Base-by-base conservation (phyloP, 2,113 vertebrate genomes). In the Macroglossus sobrinus region DNA sequence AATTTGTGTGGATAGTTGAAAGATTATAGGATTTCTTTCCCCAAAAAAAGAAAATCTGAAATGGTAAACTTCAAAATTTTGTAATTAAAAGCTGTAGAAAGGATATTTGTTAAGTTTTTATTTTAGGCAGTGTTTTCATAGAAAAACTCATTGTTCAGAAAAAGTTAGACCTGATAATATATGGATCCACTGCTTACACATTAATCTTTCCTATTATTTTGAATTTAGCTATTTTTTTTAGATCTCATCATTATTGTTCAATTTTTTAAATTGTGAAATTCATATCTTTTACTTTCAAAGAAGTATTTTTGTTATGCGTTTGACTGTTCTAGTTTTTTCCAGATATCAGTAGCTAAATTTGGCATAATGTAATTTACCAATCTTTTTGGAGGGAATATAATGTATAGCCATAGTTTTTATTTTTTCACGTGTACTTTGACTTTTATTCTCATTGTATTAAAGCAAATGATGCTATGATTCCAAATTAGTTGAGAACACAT, bases 221-320 rank as follows among this genome's bases (percentile, higher is more conserved):
- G 38, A 64, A 15, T 61, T 80, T 75, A 85, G n/a, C 19, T 4
- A 59, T 3, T 93, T 93, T 33, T 88, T 96, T 74, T 74, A 82
- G 68, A 81, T 38, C 30, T 24, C 18, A 81, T 76, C 9, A 45
- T 88, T 96, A 64, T 81, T 92, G 19, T 26, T 19, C 19, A 71
- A 14, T 94, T 94, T 94, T 80, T 38, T 72, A 45, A 75, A 55
- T 80, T 94, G 15, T 66, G 21, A 92, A n/a, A 59, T 81, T 45
- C 6, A 14, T 89, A 45, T 71, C 38, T 96, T 93, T 93, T 96
- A 43, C 12, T 94, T 93, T 95, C 11, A 89, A 82, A 93, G 35
- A 82, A 61, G 5, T 75, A 33, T 35, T 8, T 66, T 2, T 89
- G 11, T 95, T 84, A 59, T 64, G 30, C 91, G 38, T 81, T 91